Conservation (phyloP, 2,113 vertebrate species). For the Tachycineta bicolor region DNA sequence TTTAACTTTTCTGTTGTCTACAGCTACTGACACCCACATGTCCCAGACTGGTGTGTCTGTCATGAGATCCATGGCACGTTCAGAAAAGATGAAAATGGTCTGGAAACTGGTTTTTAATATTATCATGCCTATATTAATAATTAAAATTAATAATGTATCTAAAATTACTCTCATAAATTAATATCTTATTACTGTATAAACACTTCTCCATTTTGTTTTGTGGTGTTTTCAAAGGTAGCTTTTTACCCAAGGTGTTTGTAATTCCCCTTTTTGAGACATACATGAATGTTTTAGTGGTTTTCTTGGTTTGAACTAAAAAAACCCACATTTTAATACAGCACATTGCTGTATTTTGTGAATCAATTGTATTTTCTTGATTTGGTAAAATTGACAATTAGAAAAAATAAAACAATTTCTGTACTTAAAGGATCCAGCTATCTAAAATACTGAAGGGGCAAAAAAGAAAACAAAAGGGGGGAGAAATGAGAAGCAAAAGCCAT, state of each 20-base stretch:
- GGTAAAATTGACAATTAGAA: not conserved
- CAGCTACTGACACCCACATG: rapidly evolving
- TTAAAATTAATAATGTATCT: rapidly evolving
- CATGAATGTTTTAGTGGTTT: not conserved
- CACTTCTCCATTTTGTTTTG: not conserved
- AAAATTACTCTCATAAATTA: not conserved
- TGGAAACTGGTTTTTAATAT: not conserved
- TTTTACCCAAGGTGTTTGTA: not conserved
- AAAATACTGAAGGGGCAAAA: not conserved
- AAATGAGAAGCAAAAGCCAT: not conserved
- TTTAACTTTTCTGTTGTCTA: not conserved
- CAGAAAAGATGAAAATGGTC: not conserved
- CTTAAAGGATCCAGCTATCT: not conserved
- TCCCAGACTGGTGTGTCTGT: not conserved
- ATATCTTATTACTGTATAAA: not conserved
- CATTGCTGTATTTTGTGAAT: not conserved
- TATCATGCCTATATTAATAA: not conserved
- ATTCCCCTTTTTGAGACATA: not conserved
- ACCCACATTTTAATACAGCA: not conserved
- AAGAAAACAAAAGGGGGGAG: too few species aligned
- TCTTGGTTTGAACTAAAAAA: not conserved
- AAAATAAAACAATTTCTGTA: not conserved
- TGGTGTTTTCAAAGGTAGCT: not conserved
- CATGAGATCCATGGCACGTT: not conserved
- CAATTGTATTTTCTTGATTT: not conserved